Evolutionary conservation across 2,888 invertebrate genomes (phyloP).

Genomic region (Ceraclea dissimilis): DNA sequence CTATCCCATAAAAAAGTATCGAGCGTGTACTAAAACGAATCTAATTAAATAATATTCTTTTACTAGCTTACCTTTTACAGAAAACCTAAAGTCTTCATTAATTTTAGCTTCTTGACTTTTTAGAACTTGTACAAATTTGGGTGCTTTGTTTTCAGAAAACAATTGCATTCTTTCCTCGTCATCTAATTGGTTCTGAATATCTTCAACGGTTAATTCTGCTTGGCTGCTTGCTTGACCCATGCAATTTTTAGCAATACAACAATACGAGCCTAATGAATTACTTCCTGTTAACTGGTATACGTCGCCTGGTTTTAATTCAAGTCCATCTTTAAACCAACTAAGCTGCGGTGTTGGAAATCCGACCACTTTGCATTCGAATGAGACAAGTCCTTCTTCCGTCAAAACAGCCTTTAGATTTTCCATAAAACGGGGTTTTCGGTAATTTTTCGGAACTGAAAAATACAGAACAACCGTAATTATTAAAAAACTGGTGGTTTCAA

Average conservation of each 20-base stretch:
- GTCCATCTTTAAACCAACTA: conserved; percentile 89
- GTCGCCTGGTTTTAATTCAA: conserved; percentile 85
- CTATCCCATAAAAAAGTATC: too few relatives aligned
- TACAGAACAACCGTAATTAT: too few relatives aligned
- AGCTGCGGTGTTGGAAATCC: conserved; percentile 83
- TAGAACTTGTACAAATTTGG: conserved; percentile 72
- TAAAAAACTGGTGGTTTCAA: too few relatives aligned
- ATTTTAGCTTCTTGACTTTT: conserved; percentile 78
- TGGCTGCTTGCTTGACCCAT: conserved; percentile 86
- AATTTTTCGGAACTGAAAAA: conserved; percentile 79
- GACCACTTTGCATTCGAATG: conserved; percentile 89
- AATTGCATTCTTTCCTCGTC: conserved; percentile 77
- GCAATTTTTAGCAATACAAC: conserved; percentile 81
- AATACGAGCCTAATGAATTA: conserved; percentile 82
- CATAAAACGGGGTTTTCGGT: conserved; percentile 82
- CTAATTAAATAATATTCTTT: too few relatives aligned
- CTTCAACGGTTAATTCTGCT: conserved; percentile 82
- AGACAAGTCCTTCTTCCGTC: conserved; percentile 86
- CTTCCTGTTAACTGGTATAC: conserved; percentile 88
- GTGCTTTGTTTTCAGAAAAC: conserved; percentile 70
- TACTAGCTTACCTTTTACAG: conserved; percentile 60
- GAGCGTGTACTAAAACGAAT: too few relatives aligned
- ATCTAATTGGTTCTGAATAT: conserved; percentile 82
- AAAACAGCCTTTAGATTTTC: conserved; percentile 82
- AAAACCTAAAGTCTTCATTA: conserved; percentile 73